Evolutionary conservation across 1,140 invertebrate species (phyloP), one percentile per base, ranked within the genome.

Genomic region (Trachymyrmex septentrionalis): DNA sequence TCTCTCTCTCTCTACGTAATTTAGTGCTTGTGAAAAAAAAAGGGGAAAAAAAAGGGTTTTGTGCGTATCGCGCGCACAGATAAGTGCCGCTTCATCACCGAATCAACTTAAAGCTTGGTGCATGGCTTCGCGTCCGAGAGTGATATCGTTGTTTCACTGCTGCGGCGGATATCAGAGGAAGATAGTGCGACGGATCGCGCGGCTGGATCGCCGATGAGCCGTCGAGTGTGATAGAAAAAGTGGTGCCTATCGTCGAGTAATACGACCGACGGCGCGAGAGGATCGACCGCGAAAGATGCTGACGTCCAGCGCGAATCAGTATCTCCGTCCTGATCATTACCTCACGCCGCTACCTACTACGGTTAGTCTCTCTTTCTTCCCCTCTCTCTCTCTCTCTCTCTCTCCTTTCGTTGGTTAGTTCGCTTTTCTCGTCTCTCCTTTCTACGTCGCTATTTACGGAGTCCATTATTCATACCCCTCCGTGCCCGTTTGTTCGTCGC

Each of bases 311-410:
- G 96, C 96, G 82, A 98, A 98, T 96, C 98, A 98, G 96, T 98
- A 98, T 95, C 96, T 98, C 93, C 96, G 98, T 95, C 98, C 98
- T 96, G 98, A 99, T 69, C 66, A 69, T 96, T 99, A 98, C 95
- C 96, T 98, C 93, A 97, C 98, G 92, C 98, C 98, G 90, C 95
- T 98, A 88, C 98, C 98, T 84, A 98, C 98, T 66, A 98, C 98
- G 96, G 98, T 98, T 96, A 97, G 97, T 96, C 72, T 75, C 72
- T 75, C n/a, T 30, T 21, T 27, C 55, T 64, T 9, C 24, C 30
- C 10, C 5, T 5, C 19, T 0, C 48, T 75, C n/a, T n/a, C n/a
- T 30, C 14, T 27, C 55, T 64, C 4, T n/a, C 30, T 19, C 5
- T 5, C 19, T 0, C 48, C 24, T 10, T 14, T 48, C 24, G 19